Base-by-base conservation (phyloP, 2,797 vertebrate genomes). In the Tolypeutes matacus region DNA sequence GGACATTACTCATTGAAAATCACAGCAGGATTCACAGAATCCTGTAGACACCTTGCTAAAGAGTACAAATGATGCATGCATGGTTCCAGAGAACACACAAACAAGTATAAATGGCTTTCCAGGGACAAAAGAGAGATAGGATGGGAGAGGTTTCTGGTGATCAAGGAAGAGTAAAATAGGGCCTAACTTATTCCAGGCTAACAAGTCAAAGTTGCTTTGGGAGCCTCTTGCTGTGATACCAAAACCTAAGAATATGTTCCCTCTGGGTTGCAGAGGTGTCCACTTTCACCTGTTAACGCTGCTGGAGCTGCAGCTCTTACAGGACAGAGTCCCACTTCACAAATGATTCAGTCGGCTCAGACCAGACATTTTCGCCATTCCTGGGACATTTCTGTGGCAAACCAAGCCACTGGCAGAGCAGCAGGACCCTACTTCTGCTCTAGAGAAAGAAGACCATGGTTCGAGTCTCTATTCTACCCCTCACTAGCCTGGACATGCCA, bases 21-120 rank as follows among this genome's bases (percentile, higher is more conserved):
- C 89, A 64, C 94, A 51, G 76, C 27, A 2, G 85, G 96, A 94
- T 10, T 94, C 93, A 89, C 2, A 78, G 78, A 81, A 4, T 73
- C 85, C 81, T 1, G 0, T 3, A 31, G 81, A 85, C 77, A 64
- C n/a, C 67, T 76, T n/a, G 25, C 36, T 72, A 31, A 82, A 67
- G 82, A 95, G 72, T 25, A 82, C 67, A 65, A 67, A 64, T 15
- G 42, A 46, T 14, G 64, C 90, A 11, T n/a, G 1, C 3, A 4
- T 0, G 21, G 49, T 42, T 87, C 56, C 49, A 1, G 70, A 65
- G 91, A 82, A 82, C 56, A 49, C 42, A 73, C 25, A 93, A 23
- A 27, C 70, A 27, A 46, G 21, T 0, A 2, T 18, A 62, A 88
- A 67, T 3, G 62, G 29, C 53, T 93, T 70, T 77, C 27, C 58